Conservation (phyloP, 2,888 invertebrate genomes). For the Rugalucina vietnamica region DNA sequence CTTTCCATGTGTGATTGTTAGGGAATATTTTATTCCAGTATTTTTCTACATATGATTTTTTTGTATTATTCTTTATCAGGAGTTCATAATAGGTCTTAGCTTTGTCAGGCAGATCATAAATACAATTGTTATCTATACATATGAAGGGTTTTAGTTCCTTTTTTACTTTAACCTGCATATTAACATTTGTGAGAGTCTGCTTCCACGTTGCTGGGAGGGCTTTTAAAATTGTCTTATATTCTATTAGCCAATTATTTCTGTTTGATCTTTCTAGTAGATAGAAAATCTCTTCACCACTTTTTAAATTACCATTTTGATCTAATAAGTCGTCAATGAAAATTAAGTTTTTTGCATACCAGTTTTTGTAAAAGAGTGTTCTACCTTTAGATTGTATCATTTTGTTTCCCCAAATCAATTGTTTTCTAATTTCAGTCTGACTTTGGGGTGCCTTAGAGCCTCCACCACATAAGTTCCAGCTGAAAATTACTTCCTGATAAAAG, state of each 20-base stretch:
- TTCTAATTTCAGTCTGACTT: too few species aligned
- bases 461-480: too few species aligned
- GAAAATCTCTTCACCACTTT: not conserved
- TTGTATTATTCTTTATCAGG: not conserved
- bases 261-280: not conserved
- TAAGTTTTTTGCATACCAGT: not conserved
- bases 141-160: not conserved
- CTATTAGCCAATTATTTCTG: not conserved
- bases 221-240: not conserved
- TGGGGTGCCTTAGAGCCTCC: too few species aligned
- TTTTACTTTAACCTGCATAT: not conserved
- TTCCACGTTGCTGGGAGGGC: not conserved
- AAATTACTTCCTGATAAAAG: too few species aligned
- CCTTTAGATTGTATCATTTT: not conserved
- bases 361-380: not conserved
- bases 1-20: not conserved
- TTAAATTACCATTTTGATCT: not conserved
- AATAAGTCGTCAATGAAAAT: conserved; percentile 1
- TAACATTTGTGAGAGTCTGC: not conserved
- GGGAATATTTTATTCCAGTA: not conserved
- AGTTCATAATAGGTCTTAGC: not conserved
- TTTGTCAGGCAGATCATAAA: not conserved
- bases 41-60: not conserved
- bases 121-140: not conserved
- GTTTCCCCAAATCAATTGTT: too few species aligned